phyloP scores from a whole-genome alignment of 1,140 invertebrate genomes.

The Babylonia areolata region DNA sequence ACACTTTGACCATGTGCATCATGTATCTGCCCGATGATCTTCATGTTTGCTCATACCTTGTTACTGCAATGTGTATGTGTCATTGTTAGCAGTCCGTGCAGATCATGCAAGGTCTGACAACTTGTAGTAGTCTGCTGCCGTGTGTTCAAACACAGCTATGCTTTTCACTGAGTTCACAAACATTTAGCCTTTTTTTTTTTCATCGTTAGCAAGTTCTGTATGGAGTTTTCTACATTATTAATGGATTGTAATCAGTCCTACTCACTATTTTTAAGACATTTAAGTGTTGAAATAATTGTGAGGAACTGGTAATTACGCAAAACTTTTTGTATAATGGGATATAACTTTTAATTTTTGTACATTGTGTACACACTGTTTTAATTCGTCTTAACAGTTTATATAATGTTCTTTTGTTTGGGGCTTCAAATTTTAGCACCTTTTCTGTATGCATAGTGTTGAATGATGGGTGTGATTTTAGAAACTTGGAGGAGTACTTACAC shows the following conservation, averaged over 20 bases:
- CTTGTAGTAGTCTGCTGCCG: no score
- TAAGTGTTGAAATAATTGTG: not conserved
- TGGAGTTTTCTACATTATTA: not conserved
- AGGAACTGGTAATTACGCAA: not conserved
- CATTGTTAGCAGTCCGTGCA: not conserved
- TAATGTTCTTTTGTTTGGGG: not conserved
- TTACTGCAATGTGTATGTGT: not conserved
- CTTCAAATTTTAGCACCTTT: not conserved
- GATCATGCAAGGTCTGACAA: not conserved
- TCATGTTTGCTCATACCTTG: not conserved
- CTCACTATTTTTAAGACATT: not conserved
- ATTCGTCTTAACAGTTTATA: not conserved
- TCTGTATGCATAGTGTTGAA: not conserved
- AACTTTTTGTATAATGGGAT: not conserved
- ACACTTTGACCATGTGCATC: not conserved
- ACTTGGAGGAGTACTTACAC: not conserved
- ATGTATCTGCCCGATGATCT: not conserved
- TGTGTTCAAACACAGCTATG: no score
- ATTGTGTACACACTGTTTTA: not conserved
- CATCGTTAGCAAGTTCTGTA: not conserved
- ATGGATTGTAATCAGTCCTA: not conserved
- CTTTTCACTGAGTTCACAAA: no score
- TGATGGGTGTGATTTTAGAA: not conserved
- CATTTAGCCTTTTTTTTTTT: no score
- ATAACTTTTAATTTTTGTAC: not conserved